These are phyloP conservation scores for Scortum barcoo DNA, from an alignment of 2,113 vertebrate genomes.

Conservation along the genomic window DNA sequence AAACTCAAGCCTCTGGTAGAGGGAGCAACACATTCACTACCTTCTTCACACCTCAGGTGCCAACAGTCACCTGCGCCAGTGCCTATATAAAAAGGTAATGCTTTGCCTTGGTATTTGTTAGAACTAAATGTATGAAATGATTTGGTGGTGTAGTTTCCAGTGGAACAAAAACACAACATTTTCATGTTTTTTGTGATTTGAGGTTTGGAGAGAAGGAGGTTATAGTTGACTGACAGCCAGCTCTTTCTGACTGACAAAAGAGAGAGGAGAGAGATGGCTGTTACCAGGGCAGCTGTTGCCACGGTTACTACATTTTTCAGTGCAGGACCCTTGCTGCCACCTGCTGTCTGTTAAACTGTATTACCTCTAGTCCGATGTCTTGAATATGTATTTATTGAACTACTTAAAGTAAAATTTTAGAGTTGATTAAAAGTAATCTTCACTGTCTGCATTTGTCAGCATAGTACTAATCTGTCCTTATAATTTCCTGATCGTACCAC, in stretches of 20 bases:
- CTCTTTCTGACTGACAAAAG: slow-evolving; percentile 82
- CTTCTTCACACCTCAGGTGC: slow-evolving; percentile 21
- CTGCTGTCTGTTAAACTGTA: slow-evolving; percentile 68
- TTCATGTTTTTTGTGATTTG: slow-evolving; percentile 28
- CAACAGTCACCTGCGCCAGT: background rate
- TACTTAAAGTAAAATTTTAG: background rate
- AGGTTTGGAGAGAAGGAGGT: slow-evolving; percentile 59
- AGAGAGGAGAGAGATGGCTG: slow-evolving; percentile 79
- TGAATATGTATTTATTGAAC: background rate
- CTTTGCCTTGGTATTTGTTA: background rate
- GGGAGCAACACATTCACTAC: slow-evolving; percentile 2
- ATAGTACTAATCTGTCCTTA: background rate
- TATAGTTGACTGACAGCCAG: slow-evolving; percentile 82
- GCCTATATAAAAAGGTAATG: background rate
- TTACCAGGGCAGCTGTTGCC: slow-evolving; percentile 84
- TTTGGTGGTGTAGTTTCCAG: background rate
- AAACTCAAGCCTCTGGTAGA: slow-evolving; percentile 29
- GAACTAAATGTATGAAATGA: background rate
- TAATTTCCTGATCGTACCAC: background rate
- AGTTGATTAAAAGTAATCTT: background rate
- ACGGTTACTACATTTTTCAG: slow-evolving; percentile 77
- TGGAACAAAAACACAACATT: background rate
- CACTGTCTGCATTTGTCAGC: background rate
- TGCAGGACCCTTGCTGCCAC: slow-evolving; percentile 70
- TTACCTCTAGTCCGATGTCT: slow-evolving; percentile 40